Conservation (phyloP, 2,113 vertebrate genomes). For the Accipiter cooperii region DNA sequence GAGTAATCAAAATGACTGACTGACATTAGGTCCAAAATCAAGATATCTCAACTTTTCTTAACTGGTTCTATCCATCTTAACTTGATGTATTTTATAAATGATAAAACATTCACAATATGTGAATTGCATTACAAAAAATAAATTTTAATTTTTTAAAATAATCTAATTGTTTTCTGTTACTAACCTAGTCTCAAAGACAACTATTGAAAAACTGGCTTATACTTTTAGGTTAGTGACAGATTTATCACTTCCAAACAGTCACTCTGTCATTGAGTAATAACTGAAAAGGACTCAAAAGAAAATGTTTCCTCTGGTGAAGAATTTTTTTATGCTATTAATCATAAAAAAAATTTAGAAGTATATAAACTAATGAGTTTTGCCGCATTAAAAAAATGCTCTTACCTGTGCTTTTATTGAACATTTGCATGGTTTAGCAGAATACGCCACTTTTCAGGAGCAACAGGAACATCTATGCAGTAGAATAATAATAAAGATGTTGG, state of each 20-base stretch:
- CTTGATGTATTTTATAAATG: not conserved
- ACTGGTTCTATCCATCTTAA: not conserved
- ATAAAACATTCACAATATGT: no score
- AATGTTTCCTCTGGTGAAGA: not conserved
- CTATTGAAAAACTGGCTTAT: not conserved
- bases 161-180: not conserved
- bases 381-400: not conserved
- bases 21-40: not conserved
- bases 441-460: not conserved
- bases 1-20: not conserved
- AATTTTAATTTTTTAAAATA: no score
- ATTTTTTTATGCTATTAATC: not conserved
- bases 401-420: not conserved
- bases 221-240: not conserved
- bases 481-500: not conserved
- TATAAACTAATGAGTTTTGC: not conserved
- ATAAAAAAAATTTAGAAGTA: not conserved
- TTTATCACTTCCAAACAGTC: not conserved
- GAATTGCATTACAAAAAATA: no score
- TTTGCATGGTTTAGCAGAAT: not conserved
- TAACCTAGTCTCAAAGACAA: not conserved
- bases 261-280: not conserved
- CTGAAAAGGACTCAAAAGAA: not conserved
- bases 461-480: not conserved
- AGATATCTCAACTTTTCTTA: not conserved